These are phyloP conservation scores for Eupithecia subfuscata DNA, from an alignment of 2,888 invertebrate genomes.

Conservation along the genomic window DNA sequence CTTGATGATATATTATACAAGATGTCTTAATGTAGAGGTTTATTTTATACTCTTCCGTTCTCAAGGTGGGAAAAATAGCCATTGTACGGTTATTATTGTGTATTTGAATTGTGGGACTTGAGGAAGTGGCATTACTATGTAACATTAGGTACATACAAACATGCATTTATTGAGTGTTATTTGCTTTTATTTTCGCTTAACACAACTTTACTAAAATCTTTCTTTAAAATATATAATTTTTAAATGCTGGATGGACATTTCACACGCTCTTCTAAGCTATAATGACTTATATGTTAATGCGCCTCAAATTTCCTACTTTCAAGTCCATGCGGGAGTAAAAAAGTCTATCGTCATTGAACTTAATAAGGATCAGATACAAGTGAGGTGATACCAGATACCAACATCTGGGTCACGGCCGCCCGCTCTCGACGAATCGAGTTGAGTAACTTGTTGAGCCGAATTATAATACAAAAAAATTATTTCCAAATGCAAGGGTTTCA, in stretches of 20 bases:
- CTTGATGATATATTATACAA: not conserved
- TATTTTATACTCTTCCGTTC: not conserved
- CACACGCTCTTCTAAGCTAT: not conserved
- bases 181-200: not conserved
- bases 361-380: slow-evolving; percentile 8
- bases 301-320: not conserved
- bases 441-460: slow-evolving; percentile 40
- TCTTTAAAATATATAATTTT: not conserved
- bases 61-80: not conserved
- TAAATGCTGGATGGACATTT: not conserved
- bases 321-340: not conserved
- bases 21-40: not conserved
- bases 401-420: slow-evolving; percentile 31
- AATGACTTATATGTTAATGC: not conserved
- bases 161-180: not conserved
- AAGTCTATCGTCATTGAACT: not conserved
- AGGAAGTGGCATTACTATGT: not conserved
- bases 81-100: not conserved
- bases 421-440: slow-evolving; percentile 33
- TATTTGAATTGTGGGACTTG: not conserved
- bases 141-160: not conserved
- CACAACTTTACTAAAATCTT: not conserved
- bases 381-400: slow-evolving; percentile 15
- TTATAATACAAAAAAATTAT: slow-evolving; percentile 23
- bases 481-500: not conserved